These are phyloP conservation scores for Parthenolecanium corni DNA, from an alignment of 2,888 invertebrate species.

Conservation along the genomic window DNA sequence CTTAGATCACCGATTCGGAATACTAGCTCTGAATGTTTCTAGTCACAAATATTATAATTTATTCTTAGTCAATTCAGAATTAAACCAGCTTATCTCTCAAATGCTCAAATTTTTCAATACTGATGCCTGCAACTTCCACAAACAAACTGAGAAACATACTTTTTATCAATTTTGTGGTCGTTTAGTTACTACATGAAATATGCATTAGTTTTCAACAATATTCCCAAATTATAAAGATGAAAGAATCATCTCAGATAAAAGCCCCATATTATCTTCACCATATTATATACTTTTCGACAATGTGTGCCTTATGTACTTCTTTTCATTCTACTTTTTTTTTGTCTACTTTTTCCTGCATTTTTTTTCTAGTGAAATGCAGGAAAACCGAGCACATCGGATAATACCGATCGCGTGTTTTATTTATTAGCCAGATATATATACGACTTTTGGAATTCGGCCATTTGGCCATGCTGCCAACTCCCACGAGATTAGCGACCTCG, in stretches of 20 bases:
- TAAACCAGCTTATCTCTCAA: no score
- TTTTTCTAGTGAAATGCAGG: conserved; percentile 13
- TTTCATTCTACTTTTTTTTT: not conserved
- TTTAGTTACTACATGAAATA: not conserved
- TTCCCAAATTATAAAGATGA: not conserved
- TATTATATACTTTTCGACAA: conserved; percentile 1
- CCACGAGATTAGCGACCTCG: conserved; percentile 27
- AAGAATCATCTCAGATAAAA: not conserved
- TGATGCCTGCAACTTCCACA: no score
- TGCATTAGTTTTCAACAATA: not conserved
- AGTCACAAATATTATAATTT: no score
- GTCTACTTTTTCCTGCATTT: conserved; percentile 7
- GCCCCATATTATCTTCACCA: not conserved
- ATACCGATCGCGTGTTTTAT: conserved; percentile 27
- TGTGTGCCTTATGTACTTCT: no score
- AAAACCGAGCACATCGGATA: conserved; percentile 15
- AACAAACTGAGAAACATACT: no score
- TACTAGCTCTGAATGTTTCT: no score
- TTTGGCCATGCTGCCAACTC: conserved; percentile 27
- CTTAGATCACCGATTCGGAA: no score
- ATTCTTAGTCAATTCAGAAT: no score
- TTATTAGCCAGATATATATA: conserved; percentile 1
- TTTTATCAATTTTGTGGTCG: no score
- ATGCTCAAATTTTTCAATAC: no score
- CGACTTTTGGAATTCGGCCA: conserved; percentile 27